Conservation (phyloP, 2,113 vertebrate species). For the Cavia porcellus region DNA sequence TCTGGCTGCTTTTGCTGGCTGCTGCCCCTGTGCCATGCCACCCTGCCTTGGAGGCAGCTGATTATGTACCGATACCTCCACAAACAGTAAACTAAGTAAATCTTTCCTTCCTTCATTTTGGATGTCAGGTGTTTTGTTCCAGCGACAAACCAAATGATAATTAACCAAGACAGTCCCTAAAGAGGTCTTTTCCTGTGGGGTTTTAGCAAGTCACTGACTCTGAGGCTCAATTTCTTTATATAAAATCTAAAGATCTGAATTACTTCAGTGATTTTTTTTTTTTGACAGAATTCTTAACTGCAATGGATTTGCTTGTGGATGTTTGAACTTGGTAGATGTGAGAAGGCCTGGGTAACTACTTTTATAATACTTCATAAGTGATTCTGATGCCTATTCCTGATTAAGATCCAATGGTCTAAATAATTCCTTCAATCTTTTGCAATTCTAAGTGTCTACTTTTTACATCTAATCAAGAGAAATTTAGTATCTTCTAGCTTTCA, state of each 20-base stretch:
- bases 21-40: no score
- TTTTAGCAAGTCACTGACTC: slow-evolving; percentile 29
- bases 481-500: slow-evolving; percentile 49
- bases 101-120: no score
- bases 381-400: slow-evolving; percentile 52
- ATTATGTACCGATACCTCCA: no score
- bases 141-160: no score
- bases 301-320: not conserved
- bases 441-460: slow-evolving; percentile 64
- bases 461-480: slow-evolving; percentile 48
- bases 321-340: slow-evolving; percentile 23
- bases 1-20: no score
- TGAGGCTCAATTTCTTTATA: slow-evolving; percentile 58
- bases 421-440: slow-evolving; percentile 49
- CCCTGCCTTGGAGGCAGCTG: no score
- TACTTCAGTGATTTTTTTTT: slow-evolving; percentile 11
- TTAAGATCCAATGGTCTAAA: slow-evolving; percentile 64
- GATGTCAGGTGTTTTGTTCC: no score
- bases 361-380: not conserved
- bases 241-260: slow-evolving; percentile 54
- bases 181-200: not conserved
- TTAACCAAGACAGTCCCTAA: not conserved
- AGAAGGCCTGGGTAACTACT: not conserved
- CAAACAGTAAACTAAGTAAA: no score
- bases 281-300: not conserved